Base-by-base conservation (phyloP, 2,113 vertebrate species). In the Gopherus flavomarginatus region DNA sequence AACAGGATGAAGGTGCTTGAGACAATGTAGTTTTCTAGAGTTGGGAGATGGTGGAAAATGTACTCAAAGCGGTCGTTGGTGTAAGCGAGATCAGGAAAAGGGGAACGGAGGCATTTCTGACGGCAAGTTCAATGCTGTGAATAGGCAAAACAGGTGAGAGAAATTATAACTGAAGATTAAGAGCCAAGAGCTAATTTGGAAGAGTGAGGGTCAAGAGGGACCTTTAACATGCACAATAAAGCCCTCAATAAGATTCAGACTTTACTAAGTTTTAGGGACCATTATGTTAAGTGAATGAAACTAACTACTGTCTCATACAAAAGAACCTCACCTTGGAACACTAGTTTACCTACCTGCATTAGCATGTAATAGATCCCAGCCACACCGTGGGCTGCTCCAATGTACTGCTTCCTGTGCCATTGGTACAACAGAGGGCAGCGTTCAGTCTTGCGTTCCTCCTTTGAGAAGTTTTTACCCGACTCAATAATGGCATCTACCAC, bases 381-480 rank as follows among this genome's bases (percentile, higher is more conserved):
- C 97, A 99, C 94, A 27, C 99, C 99, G 1, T 99, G 99, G 9
- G 99, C 99, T 0, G 99, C 99, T 4, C 99, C 99, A 1, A 99
- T 97, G 2, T 99, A 99, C 69, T 99, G 99, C 96, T 99, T 99
- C 96, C 98, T 98, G 94, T 99, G 99, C 99, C 99, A 99, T 92
- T 99, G 99, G 44, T 99, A 99, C 16, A 99, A 87, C 54, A 99
- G 98, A 2, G 99, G 99, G 49, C 99, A 99, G 72, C 99, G 99
- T 1, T 99, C 99, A 0, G 98, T 97, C 90, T 99, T 99, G 94
- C 99, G 98, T 93, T 99, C 99, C 85, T 99, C 99, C 52, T 97
- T 98, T 0, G 99, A 99, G 35, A 99, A 90, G 80, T 96, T 98
- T 90, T 99, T 99, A 47, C 99, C 99, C 0, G 99, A 99, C 35